Percentiles rank a stretch among this genome's conserved stretches.
phyloP scores from a whole-genome alignment of 23 tunicate species.

The Styela clava region DNA sequence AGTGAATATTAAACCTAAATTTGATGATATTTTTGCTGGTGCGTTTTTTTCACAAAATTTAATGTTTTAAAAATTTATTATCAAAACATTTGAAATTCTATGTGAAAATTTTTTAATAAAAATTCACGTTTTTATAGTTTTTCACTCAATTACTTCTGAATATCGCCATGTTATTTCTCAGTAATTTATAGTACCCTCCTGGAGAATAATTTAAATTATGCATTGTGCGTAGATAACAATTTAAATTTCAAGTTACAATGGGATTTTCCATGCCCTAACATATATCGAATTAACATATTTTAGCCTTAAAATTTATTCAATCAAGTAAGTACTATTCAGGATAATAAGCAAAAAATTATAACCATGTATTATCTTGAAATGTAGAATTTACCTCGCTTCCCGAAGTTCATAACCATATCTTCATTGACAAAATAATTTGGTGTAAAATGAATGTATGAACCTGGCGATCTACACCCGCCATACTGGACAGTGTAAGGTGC shows the following conservation, averaged over 20 bases:
- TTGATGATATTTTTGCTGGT: no score
- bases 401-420: constrained; percentile 15
- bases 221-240: no score
- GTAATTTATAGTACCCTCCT: no score
- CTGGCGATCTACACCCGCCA: constrained; percentile 46
- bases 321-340: neutral
- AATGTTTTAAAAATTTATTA: neutral
- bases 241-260: no score
- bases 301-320: neutral
- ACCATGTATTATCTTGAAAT: neutral
- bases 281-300: no score
- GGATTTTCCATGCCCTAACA: no score
- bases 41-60: neutral
- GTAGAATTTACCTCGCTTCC: constrained; percentile 33
- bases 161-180: no score
- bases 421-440: constrained; percentile 41
- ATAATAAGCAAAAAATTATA: neutral
- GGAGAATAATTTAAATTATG: no score
- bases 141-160: no score
- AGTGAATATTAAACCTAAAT: no score
- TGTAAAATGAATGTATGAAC: constrained; percentile 61
- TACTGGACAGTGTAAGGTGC: constrained; percentile 56
- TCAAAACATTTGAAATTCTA: neutral
- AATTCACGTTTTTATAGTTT: no score
- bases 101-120: neutral